Percentiles rank a stretch among this genome's conserved stretches.
phyloP scores from a whole-genome alignment of 1,140 invertebrate genomes.

The Drosophila willistoni region DNA sequence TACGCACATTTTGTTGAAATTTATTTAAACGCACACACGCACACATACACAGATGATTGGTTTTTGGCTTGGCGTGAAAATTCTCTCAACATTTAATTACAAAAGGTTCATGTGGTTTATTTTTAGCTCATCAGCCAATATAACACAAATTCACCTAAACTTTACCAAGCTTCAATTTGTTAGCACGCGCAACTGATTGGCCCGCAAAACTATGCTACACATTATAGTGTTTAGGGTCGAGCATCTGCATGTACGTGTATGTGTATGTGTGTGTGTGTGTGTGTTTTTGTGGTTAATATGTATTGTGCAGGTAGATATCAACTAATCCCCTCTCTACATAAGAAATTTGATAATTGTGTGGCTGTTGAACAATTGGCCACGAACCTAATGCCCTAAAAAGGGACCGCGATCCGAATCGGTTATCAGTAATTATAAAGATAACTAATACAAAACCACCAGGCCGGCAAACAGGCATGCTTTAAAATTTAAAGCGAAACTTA shows the following conservation, averaged over 20 bases:
- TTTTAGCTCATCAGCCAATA: slow-evolving; percentile 39
- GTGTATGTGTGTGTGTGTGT: slow-evolving; percentile 40
- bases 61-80: slow-evolving; percentile 51
- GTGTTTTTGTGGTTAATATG: slow-evolving; percentile 5
- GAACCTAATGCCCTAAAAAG: slow-evolving; percentile 46
- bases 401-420: slow-evolving; percentile 17
- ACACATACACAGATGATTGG: slow-evolving; percentile 22
- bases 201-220: slow-evolving; percentile 21
- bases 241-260: too few relatives aligned
- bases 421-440: slow-evolving; percentile 1
- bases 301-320: slow-evolving; percentile 4
- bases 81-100: slow-evolving; percentile 67
- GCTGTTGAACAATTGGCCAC: slow-evolving; percentile 41
- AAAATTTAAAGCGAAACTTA: neutral
- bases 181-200: slow-evolving; percentile 48
- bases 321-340: slow-evolving; percentile 11
- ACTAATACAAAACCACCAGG: neutral
- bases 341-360: slow-evolving; percentile 20
- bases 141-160: neutral
- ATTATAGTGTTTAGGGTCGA: neutral
- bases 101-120: slow-evolving; percentile 60
- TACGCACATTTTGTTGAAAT: slow-evolving; percentile 72
- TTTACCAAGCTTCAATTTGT: slow-evolving; percentile 45
- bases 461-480: neutral
- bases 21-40: slow-evolving; percentile 59